A percentile compares a stretch with the other conserved stretches of the same genome.
Conservation (phyloP, 2,113 vertebrate species). For the Chunga burmeisteri region DNA sequence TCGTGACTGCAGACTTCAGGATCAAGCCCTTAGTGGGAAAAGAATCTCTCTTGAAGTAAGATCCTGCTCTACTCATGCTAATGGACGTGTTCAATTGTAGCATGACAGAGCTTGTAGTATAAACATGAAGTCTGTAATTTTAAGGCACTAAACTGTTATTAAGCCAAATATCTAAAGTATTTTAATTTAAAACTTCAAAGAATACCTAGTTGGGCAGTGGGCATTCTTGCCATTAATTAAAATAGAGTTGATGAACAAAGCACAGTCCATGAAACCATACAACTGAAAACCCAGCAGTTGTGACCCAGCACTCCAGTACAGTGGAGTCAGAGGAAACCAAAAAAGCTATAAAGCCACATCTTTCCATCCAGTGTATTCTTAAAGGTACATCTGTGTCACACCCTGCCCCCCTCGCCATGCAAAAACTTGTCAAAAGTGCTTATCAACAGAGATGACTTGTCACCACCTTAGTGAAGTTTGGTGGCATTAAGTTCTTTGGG, state of each 20-base stretch:
- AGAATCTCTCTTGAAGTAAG: neutral
- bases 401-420: neutral
- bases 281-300: neutral
- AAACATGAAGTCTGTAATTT: conserved; percentile 48
- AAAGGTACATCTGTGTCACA: neutral
- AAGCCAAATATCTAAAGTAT: conserved; percentile 25
- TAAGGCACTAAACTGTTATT: conserved; percentile 30
- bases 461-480: neutral
- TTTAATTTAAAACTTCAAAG: conserved; percentile 67
- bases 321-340: neutral
- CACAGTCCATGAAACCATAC: neutral
- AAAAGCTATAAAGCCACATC: neutral
- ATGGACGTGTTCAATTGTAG: neutral
- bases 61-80: neutral
- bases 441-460: neutral
- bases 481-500: neutral
- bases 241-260: neutral
- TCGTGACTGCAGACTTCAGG: neutral
- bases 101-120: conserved; percentile 34
- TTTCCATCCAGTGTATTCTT: neutral
- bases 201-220: neutral
- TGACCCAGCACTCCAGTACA: neutral
- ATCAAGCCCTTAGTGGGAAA: neutral
- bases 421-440: neutral
- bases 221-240: conserved; percentile 37